phyloP scores from a whole-genome alignment of 2,888 invertebrate genomes.

The Tenthredo livida region DNA sequence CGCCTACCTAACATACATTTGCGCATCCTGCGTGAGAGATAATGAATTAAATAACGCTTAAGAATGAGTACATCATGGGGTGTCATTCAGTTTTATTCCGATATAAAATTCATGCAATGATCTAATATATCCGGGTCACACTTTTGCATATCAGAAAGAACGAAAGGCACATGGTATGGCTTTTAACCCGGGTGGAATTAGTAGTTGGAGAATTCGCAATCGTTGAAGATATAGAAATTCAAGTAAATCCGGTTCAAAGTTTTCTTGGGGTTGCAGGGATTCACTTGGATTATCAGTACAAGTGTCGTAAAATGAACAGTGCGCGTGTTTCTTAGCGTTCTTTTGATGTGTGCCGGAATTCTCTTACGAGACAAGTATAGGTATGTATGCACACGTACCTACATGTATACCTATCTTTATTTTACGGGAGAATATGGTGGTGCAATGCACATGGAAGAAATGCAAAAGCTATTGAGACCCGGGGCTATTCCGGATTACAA shows the following conservation, averaged over 20 bases:
- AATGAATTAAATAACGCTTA: background rate
- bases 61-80: background rate
- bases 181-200: background rate
- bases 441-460: background rate
- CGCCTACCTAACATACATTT: background rate
- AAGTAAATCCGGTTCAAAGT: slow-evolving; percentile 8
- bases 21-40: background rate
- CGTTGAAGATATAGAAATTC: background rate
- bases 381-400: background rate
- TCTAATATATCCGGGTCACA: background rate
- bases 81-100: background rate
- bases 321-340: too few relatives aligned
- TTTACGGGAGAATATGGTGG: slow-evolving; percentile 13
- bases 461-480: slow-evolving; percentile 17
- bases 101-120: background rate
- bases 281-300: slow-evolving; percentile 2
- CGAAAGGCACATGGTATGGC: background rate
- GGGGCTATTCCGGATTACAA: slow-evolving; percentile 57
- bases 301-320: background rate
- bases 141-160: background rate
- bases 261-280: background rate
- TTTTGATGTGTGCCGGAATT: background rate
- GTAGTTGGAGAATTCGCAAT: background rate
- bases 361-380: background rate
- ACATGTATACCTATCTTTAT: background rate